Percentiles rank a stretch among this genome's conserved stretches.
These are phyloP conservation scores for Apantesis nais DNA, from an alignment of 2,888 invertebrate species.

Conservation along the genomic window DNA sequence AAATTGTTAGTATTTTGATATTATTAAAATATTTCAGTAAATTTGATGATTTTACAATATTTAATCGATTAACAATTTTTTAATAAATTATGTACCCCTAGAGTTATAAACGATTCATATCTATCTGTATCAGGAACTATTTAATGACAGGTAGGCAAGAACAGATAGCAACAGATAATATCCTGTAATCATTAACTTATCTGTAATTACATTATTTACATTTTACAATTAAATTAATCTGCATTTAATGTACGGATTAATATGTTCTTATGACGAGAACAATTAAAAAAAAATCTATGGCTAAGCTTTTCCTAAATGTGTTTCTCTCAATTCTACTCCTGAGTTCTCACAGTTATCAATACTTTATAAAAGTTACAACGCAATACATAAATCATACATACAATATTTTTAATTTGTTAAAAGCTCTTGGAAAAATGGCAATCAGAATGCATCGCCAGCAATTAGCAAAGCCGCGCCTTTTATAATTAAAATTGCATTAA, in stretches of 20 bases:
- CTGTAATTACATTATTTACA: constrained; percentile 4
- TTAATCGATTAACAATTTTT: neutral
- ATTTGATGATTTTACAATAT: too few relatives aligned
- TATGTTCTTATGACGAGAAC: neutral
- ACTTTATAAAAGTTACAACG: constrained; percentile 20
- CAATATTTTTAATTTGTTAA: constrained; percentile 80
- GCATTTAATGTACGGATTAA: neutral
- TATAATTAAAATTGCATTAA: constrained; percentile 86
- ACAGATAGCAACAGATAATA: neutral
- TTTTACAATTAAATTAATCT: neutral
- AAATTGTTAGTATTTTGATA: too few relatives aligned
- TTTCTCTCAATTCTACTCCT: neutral
- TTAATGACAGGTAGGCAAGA: neutral
- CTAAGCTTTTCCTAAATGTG: neutral
- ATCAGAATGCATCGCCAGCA: constrained; percentile 78
- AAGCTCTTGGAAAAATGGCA: constrained; percentile 80
- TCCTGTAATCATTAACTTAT: constrained; percentile 10
- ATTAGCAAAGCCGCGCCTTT: constrained; percentile 76
- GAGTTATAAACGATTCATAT: neutral
- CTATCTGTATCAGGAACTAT: neutral
- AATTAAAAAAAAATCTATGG: neutral
- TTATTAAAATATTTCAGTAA: too few relatives aligned
- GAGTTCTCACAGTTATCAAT: constrained; percentile 11
- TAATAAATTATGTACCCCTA: neutral
- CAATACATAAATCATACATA: constrained; percentile 16